These are phyloP conservation scores for Latrodectus geometricus DNA, from an alignment of 1,140 invertebrate species.

Conservation along the genomic window DNA sequence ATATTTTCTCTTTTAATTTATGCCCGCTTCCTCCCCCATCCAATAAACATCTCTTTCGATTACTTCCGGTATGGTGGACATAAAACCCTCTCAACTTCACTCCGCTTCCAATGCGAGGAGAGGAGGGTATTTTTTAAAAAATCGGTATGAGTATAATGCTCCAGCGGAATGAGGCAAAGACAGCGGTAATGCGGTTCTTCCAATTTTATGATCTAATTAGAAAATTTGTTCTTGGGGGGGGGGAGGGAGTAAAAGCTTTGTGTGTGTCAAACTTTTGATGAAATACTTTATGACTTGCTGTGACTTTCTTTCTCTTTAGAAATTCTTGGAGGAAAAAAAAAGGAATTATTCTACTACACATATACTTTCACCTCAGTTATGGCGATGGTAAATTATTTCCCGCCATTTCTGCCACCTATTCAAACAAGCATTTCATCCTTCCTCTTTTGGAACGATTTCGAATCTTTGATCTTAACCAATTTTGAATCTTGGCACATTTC, in stretches of 20 bases:
- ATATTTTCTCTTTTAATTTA: constrained; percentile 13
- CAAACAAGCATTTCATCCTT: no score
- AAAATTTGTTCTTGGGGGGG: constrained; percentile 19
- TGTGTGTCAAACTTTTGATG: not conserved
- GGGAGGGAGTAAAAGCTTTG: not conserved
- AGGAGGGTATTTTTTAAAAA: not conserved
- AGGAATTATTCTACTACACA: no score
- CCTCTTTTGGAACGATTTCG: no score
- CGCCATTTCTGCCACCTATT: no score
- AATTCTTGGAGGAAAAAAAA: no score
- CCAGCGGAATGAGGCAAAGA: not conserved
- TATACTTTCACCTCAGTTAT: no score
- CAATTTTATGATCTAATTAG: constrained; percentile 44
- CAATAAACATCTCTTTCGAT: constrained; percentile 45
- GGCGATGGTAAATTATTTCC: no score
- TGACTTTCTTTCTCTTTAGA: no score
- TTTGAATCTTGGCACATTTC: no score
- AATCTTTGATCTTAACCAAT: no score
- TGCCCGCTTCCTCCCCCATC: not conserved
- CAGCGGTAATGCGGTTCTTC: not conserved
- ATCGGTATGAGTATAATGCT: not conserved
- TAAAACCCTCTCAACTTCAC: not conserved
- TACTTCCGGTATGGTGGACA: constrained; percentile 28
- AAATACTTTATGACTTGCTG: not conserved
- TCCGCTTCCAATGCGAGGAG: not conserved